Conservation (phyloP, 2,113 vertebrate species). For the Hippopotamus amphibius region DNA sequence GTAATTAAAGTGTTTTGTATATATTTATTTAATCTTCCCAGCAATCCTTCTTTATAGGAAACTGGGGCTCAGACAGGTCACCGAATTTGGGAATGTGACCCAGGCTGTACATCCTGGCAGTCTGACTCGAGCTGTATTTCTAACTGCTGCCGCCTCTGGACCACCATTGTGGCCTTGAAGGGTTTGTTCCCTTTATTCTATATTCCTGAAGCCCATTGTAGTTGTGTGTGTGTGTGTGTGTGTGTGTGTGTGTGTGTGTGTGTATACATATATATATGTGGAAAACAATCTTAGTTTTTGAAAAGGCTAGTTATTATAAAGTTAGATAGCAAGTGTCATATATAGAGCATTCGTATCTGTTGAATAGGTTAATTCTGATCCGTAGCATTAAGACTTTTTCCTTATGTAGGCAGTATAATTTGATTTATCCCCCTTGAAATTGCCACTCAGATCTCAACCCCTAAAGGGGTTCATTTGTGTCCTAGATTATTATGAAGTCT, state of each 20-base stretch:
- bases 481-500: background rate
- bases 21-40: background rate
- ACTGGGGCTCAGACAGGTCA: background rate
- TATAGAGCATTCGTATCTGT: background rate
- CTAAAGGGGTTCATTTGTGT: background rate
- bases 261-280: background rate
- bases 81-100: background rate
- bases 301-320: constrained; percentile 6
- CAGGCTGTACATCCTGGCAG: too few relatives aligned
- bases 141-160: background rate
- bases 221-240: background rate
- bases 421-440: background rate
- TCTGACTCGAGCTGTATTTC: background rate
- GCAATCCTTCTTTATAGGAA: background rate
- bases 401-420: constrained; percentile 1
- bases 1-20: background rate
- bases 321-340: background rate
- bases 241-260: background rate
- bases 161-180: background rate
- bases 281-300: background rate
- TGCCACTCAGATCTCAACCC: background rate
- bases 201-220: background rate
- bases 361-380: background rate
- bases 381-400: background rate
- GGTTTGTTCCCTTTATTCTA: background rate